Conservation (phyloP, 2,888 invertebrate species). For the Xestia c-nigrum region DNA sequence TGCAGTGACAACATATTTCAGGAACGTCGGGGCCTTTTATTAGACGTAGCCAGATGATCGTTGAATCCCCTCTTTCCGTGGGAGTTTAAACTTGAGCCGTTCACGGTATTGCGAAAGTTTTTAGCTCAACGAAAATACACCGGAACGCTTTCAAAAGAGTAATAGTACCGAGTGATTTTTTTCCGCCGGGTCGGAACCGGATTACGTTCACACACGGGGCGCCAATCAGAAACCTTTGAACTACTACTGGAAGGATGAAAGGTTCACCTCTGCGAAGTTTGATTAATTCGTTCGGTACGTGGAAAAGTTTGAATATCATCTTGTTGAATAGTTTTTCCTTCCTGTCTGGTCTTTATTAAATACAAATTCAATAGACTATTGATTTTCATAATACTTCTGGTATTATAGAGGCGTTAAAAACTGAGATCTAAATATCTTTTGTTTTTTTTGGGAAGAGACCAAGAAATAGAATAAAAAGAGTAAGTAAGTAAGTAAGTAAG, state of each 20-base stretch:
- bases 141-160: conserved; percentile 89
- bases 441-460: not conserved
- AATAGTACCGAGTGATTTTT: conserved; percentile 79
- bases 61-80: conserved; percentile 79
- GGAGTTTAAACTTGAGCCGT: conserved; percentile 85
- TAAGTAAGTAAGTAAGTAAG: not conserved
- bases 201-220: conserved; percentile 82
- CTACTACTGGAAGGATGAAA: conserved; percentile 67
- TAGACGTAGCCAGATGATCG: conserved; percentile 86
- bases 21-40: conserved; percentile 85
- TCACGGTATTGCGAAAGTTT: conserved; percentile 89
- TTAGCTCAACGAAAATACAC: conserved; percentile 89
- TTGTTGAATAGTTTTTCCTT: conserved; percentile 4
- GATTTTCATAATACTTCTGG: not conserved
- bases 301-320: conserved; percentile 37
- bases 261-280: conserved; percentile 46
- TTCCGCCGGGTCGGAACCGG: conserved; percentile 78
- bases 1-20: conserved; percentile 90
- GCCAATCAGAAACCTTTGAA: conserved; percentile 84
- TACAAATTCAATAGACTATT: not conserved
- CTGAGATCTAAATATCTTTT: no score
- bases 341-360: not conserved
- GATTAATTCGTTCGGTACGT: conserved; percentile 46
- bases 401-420: not conserved
- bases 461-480: not conserved